A percentile compares a stretch with the other conserved stretches of the same genome.
Conservation (phyloP, 1,140 invertebrate species). For the Platorchestia sp. region DNA sequence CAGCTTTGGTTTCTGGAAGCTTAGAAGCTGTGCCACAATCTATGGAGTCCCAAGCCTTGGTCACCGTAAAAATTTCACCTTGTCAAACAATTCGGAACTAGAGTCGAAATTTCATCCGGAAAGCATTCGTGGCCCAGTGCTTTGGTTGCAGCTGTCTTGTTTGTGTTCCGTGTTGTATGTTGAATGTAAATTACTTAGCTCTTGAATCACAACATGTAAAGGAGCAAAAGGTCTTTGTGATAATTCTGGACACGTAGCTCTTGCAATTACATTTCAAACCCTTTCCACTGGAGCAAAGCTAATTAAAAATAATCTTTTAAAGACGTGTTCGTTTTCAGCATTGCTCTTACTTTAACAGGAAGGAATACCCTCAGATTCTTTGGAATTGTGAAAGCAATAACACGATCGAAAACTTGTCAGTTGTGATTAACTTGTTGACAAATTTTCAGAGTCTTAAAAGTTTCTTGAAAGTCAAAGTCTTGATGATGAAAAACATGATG, state of each 20-base stretch:
- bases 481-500: neutral
- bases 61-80: neutral
- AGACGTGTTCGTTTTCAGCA: neutral
- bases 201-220: constrained; percentile 46
- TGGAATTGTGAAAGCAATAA: neutral
- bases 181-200: constrained; percentile 19
- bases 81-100: neutral
- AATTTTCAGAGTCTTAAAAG: neutral
- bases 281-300: neutral
- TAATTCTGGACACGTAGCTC: constrained; percentile 32
- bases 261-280: neutral
- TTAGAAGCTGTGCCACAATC: too few species aligned
- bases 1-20: neutral
- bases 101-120: neutral
- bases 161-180: constrained; percentile 44
- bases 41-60: neutral
- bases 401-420: neutral
- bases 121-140: neutral
- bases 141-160: neutral
- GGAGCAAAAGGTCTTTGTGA: constrained; percentile 53
- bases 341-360: neutral
- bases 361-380: neutral
- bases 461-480: too few species aligned
- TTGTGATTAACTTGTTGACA: neutral
- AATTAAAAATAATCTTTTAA: neutral